Base-by-base conservation (phyloP, 2,888 invertebrate genomes). In the Tetragonisca angustula region DNA sequence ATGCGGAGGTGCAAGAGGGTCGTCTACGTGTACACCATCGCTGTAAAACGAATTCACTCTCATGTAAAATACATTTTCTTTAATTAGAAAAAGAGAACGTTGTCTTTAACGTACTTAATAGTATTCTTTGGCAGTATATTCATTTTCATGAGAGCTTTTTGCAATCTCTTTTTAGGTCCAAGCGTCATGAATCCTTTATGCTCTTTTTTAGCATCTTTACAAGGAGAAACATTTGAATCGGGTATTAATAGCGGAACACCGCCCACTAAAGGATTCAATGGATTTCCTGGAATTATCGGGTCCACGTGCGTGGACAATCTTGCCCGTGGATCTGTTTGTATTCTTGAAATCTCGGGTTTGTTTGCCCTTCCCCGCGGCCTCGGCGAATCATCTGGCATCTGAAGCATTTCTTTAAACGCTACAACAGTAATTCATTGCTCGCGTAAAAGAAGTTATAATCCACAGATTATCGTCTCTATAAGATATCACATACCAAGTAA, bases 71-170 rank as follows among this genome's bases (percentile, higher is more conserved):
- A 77, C 65, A 59, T 65, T 52, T 54, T 78, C 81, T 50, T 52
- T 13, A 0, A 49, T 9, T 17, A 21, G 21, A 4, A 32, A 4
- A 15, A n/a, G 4, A 1, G 2, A 4, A 24, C 4, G 27, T 27
- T 43, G 19, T 3, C n/a, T 62, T 65, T 4, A 36, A 91, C 94
- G 92, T 79, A 95, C 94, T 95, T 95, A 86, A 97, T 97, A 88
- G 97, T 96, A 94, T 97, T 97, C 95, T 97, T 98, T 91, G 97
- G 97, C 91, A 98, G 95, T 92, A 98, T 97, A 94, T 98, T 98
- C 96, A 98, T 98, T 95, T 97, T 98, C 95, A 97, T 97, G 91
- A 98, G 95, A 82, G 97, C 98, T 94, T 97, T 98, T 91, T 97
- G 97, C 79, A 98, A 95, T 91, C 97, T 96, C 89, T 97, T 96